Evolutionary conservation across 2,888 invertebrate species (phyloP), one percentile per base, ranked within the genome.

Genomic region (Heteromyza rotundicornis): DNA sequence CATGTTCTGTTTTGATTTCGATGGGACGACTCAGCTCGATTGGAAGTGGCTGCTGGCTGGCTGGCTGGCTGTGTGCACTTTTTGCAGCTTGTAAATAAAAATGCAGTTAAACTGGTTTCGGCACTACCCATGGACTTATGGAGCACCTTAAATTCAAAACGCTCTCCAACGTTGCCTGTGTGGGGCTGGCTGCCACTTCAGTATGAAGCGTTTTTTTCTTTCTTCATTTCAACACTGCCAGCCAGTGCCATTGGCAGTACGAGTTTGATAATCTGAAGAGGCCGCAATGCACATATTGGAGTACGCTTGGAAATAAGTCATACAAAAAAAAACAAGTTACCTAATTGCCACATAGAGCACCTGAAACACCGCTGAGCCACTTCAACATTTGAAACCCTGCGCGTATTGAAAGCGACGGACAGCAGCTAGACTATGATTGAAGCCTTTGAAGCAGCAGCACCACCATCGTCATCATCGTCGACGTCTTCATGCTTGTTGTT

Each of bases 101-200:
- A 52, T 52, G 52, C 52, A 24, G 52, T 52, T 52, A 16, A 24
- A 52, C 52, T 22, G 24, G 52, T 52, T 52, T 52, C 20, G 20
- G 19, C 5, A 17, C 20, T 2, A 47, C 5, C 2, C 19, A 47
- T 20, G 7, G 19, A 47, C 47, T 47, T 17, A 47, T 20, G 47
- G 47, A 20, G 47, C 47, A 47, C 19, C 47, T 47, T 47, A 47
- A 47, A 47, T 12, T 14, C 47, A 20, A 47, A 47, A 40, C n/a
- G 40, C 40, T 12, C 5, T 32, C 12, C 32, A 12, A 5, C 32
- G 12, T 40, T 40, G 16, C 14, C n/a, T 40, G 40, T 40, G 16
- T 3, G 10, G 40, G 10, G n/a, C 40, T 3, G 16, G n/a, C n/a
- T n/a, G 40, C 40, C 40, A 40, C 16, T 40, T 3, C 40, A 40